Evolutionary conservation across 2,113 vertebrate species (phyloP).

Genomic region (Sylvietta virens): DNA sequence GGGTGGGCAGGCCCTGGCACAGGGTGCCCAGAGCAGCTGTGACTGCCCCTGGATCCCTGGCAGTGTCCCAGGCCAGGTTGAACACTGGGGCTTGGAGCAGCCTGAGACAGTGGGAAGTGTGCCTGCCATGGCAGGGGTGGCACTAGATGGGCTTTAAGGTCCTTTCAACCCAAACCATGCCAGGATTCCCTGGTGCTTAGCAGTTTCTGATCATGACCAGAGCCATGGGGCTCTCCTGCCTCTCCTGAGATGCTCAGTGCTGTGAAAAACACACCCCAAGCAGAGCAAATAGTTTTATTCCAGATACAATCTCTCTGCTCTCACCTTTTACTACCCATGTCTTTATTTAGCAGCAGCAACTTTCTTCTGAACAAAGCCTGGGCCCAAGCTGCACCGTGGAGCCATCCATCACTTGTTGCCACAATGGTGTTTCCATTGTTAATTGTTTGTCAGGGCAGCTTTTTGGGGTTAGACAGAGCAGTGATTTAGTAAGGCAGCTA

Average conservation of each 20-base stretch:
- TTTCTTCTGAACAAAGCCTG: conserved; percentile 60
- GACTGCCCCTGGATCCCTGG: not conserved
- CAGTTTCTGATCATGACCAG: not conserved
- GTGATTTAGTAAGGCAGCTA: not conserved
- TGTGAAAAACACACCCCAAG: not conserved
- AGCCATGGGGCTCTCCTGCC: not conserved
- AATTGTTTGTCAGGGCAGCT: conserved; percentile 56
- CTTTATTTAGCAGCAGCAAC: conserved; percentile 65
- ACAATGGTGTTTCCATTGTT: conserved; percentile 61
- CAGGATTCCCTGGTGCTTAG: not conserved
- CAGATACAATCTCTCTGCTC: not conserved
- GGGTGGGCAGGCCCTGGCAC: not conserved
- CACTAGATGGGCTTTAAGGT: not conserved
- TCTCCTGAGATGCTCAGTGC: not conserved
- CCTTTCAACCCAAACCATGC: not conserved
- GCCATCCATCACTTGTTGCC: conserved; percentile 57
- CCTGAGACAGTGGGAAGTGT: not conserved
- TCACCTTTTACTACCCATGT: conserved; percentile 30
- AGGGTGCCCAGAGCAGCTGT: not conserved
- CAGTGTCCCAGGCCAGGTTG: not conserved
- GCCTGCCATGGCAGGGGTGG: not conserved
- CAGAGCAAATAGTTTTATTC: not conserved
- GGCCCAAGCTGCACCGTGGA: conserved; percentile 42
- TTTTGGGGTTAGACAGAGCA: conserved; percentile 18
- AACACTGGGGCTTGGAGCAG: not conserved